Evolutionary conservation across 1,140 invertebrate species (phyloP).

Genomic region (Heliconius nattereri): DNA sequence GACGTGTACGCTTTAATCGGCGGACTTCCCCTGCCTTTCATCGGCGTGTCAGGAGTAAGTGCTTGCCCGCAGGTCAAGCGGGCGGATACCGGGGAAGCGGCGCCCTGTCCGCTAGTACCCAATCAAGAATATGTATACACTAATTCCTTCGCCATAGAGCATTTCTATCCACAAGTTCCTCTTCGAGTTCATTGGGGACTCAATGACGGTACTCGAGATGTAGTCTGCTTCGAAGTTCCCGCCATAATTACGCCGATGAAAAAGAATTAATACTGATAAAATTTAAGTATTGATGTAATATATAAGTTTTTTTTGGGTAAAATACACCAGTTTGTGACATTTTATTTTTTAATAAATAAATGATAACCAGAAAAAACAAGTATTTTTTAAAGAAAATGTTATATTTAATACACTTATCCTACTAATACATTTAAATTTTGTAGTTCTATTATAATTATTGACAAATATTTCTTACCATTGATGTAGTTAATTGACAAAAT

Average conservation of each 20-base stretch:
- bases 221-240: slow-evolving; percentile 85
- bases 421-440: neutral
- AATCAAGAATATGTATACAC: slow-evolving; percentile 53
- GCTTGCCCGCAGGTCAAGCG: slow-evolving; percentile 81
- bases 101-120: slow-evolving; percentile 49
- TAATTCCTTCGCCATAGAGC: slow-evolving; percentile 49
- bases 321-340: slow-evolving; percentile 2
- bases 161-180: slow-evolving; percentile 56
- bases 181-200: slow-evolving; percentile 84
- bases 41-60: slow-evolving; percentile 82
- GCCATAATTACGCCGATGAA: slow-evolving; percentile 77
- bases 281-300: neutral
- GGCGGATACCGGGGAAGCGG: slow-evolving; percentile 62
- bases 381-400: neutral
- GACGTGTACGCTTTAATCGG: slow-evolving; percentile 78
- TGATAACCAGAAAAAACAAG: neutral
- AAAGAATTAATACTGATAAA: slow-evolving; percentile 12
- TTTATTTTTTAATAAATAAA: slow-evolving; percentile 8
- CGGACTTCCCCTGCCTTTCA: slow-evolving; percentile 82
- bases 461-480: neutral
- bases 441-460: neutral
- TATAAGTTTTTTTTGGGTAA: neutral
- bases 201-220: slow-evolving; percentile 66
- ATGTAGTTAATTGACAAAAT: neutral
- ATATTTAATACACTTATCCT: neutral